Evolutionary conservation across 2,113 vertebrate genomes (phyloP), one percentile per base, ranked within the genome.

Genomic region (Heterotis niloticus): DNA sequence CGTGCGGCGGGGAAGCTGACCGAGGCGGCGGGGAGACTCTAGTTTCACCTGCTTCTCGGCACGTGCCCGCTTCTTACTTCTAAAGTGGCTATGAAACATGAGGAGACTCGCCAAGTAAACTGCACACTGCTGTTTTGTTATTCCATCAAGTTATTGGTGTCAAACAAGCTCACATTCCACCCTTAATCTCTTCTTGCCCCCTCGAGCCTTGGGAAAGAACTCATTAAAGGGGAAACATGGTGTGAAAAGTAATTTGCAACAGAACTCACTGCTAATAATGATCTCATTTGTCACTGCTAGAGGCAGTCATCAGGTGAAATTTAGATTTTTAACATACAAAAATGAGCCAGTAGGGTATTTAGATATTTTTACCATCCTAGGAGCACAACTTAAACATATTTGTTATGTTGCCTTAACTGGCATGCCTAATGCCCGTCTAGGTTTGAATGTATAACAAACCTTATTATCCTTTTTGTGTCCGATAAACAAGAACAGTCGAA

Each of bases 251-350:
- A 72, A 82, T 77, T 72, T 75, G 74, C 65, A 73, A 80, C 67
- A 17, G 65, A 64, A 75, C 64, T 57, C 59, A 65, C 52, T 57
- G 24, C 10, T 64, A 74, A 70, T 71, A 60, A 84, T 82, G 11
- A 65, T 78, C 52, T 1, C n/a, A 60, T 85, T 81, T 75, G 60
- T 44, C 76, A 76, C 5, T 29, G 24, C 68, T 68, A 70, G 44
- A 54, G 78, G 71, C 64, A 68, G 71, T 18, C 78, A 77, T 77
- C 73, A 71, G 34, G 73, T 75, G 20, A 77, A 56, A 64, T 81
- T 28, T 70, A 71, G 67, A 79, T 73, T 84, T 91, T 91, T 90
- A 91, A 89, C 90, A 90, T 87, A 24, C 44, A n/a, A 5, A 74
- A 57, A 23, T 57, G 29, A 57, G 20, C 24, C 73, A 60, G 14